Base-by-base conservation (phyloP, 2,888 invertebrate genomes). In the Apocheima hispidaria region DNA sequence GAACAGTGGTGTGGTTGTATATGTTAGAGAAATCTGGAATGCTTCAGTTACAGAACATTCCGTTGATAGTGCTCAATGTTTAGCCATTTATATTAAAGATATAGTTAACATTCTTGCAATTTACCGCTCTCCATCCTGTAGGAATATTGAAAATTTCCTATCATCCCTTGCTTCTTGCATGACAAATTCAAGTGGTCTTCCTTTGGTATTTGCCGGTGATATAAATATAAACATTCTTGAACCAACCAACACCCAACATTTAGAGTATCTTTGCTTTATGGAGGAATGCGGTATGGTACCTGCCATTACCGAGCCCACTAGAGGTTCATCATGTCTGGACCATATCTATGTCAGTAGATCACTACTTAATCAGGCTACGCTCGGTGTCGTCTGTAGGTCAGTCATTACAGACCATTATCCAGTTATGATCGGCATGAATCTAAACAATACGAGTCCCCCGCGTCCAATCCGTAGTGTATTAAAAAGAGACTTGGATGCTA, bases 1-100 rank as follows among this genome's bases (percentile, higher is more conserved):
- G 49, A 54, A 54, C 10, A 21, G 60, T 28, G 60, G 41, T 4
- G 50, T 57, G 23, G 57, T 57, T 5, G 50, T 50, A n/a, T 57
- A 50, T 10, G 50, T 57, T 0, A 40, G 28, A 12, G 46, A 53
- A 10, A 54, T n/a, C 4, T 54, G 49, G 49, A 49, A 23, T 10
- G 33, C 36, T 4, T 23, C 10, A 10, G 48, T 43, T 3, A 16
- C 14, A 4, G 60, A 60, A 35, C 49, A 26, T 18, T 7, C 1
- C 4, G 35, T 50, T 20, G 12, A 12, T 23, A 49, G 50, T 18
- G 60, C 60, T 12, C 26, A 54, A 2, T 54, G 53, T 38, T 12
- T 60, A 1, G 23, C 7, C 2, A 12, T 54, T 21, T 7, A 35
- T 14, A 54, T 50, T 10, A 14, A 16, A 10, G 28, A 48, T 2